Percentiles rank a stretch among this genome's conserved stretches.
phyloP scores from a whole-genome alignment of 2,888 invertebrate species.

The Drosophila melanosoma region DNA sequence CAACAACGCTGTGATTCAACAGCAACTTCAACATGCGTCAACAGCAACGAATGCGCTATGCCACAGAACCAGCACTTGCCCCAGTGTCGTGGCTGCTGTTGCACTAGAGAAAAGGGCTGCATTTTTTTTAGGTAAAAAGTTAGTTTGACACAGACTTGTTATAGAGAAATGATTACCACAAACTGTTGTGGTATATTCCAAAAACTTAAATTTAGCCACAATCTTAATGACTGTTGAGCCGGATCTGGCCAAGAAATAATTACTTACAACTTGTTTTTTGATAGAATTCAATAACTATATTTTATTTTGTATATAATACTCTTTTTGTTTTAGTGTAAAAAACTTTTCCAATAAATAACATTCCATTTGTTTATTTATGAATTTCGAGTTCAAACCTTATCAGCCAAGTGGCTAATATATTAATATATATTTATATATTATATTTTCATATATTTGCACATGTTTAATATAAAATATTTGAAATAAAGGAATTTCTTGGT shows the following conservation, averaged over 20 bases:
- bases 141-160: neutral
- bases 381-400: neutral
- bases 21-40: constrained; percentile 69
- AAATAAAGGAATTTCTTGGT: neutral
- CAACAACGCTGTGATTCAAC: constrained; percentile 54
- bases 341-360: neutral
- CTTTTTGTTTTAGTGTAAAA: neutral
- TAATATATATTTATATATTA: neutral
- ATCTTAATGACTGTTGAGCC: neutral
- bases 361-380: neutral
- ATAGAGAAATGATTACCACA: neutral
- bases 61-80: constrained; percentile 38
- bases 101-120: neutral
- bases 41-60: constrained; percentile 40
- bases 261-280: neutral
- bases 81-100: constrained; percentile 15
- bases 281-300: neutral
- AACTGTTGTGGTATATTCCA: neutral
- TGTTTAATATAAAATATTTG: neutral
- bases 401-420: neutral
- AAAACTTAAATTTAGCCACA: neutral
- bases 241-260: neutral
- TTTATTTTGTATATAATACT: neutral
- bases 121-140: neutral
- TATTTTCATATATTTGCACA: neutral